These are phyloP conservation scores for Canis aureus DNA, from an alignment of 2,113 vertebrate species.

Conservation along the genomic window DNA sequence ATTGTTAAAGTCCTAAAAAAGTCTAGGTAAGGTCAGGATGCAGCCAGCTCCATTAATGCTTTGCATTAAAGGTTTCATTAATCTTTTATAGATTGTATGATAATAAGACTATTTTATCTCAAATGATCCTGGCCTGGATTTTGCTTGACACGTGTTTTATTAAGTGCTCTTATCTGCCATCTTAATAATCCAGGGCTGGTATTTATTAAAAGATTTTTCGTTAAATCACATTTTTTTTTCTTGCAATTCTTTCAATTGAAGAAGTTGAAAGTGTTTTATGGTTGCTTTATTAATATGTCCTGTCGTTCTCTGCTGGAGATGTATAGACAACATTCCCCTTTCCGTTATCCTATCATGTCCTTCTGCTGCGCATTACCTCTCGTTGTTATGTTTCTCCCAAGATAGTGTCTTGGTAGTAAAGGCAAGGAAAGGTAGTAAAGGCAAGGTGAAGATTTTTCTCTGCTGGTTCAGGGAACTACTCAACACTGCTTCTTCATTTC, in stretches of 20 bases:
- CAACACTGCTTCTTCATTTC: background rate
- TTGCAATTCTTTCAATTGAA: constrained; percentile 40
- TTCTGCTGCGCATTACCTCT: background rate
- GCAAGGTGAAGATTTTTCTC: background rate
- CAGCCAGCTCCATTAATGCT: constrained; percentile 67
- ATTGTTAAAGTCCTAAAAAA: constrained; percentile 66
- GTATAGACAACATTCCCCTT: background rate
- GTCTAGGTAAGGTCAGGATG: constrained; percentile 67
- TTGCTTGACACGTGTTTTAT: constrained; percentile 75
- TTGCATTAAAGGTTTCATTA: constrained; percentile 79
- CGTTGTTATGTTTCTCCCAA: background rate
- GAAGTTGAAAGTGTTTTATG: constrained; percentile 11
- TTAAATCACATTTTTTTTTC: constrained; percentile 62
- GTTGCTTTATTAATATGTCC: background rate
- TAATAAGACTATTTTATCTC: constrained; percentile 77
- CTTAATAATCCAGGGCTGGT: constrained; percentile 57
- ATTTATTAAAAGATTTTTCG: constrained; percentile 63
- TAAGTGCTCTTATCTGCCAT: constrained; percentile 73
- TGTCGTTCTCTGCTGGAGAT: constrained; percentile 11
- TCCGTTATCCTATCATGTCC: background rate
- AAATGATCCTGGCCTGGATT: constrained; percentile 66
- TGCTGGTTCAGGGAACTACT: background rate
- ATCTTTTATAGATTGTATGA: constrained; percentile 76
- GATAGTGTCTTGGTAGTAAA: background rate
- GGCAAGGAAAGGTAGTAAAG: background rate